Base-by-base conservation (phyloP, 2,888 invertebrate species). In the Muschampia plurimacula region DNA sequence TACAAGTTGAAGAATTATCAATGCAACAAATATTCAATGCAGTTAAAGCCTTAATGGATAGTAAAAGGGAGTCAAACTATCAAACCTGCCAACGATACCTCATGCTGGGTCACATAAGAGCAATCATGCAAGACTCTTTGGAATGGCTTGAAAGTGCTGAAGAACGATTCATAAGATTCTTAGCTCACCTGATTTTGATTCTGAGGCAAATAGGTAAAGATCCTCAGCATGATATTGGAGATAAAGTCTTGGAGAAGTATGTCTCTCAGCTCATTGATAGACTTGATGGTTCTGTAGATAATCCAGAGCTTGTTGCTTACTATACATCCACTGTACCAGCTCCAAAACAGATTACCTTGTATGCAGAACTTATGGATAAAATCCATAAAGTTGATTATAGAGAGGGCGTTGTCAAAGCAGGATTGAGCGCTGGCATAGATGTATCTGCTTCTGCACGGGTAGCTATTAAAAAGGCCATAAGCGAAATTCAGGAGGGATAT, bases 171-270 rank as follows among this genome's bases (percentile, higher is more conserved):
- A 86, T 98, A 44, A 93, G 99, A 78, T 98, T 98, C 82, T 93
- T 98, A 78, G 96, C 98, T 6, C 99, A 99, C 89, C 93, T 99
- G 67, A 96, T 98, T 13, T 92, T 99, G 5, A 96, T 99, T 80
- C 95, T 99, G 76, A 95, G 97, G 62, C 96, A 97, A 79, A 96
- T 98, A 83, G 98, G 98, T 0, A 96, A 96, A 80, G 95, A 95
- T 71, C 95, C 96, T 22, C 95, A 96, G 74, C 96, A 96, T 83
- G 96, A 97, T 78, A 90, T 96, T 72, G 97, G 97, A 28, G 97
- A 98, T 83, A 95, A 95, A 79, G 95, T 99, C 70, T 89, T 99
- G 49, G 96, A 97, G 81, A 96, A 96, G 77, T 97, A 96, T 85
- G 96, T 97, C 0, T 94, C 95, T 55, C 95, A 96, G 75, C 92